Evolutionary conservation across 1,140 invertebrate genomes (phyloP).

Genomic region (Schlechtendalia chinensis): DNA sequence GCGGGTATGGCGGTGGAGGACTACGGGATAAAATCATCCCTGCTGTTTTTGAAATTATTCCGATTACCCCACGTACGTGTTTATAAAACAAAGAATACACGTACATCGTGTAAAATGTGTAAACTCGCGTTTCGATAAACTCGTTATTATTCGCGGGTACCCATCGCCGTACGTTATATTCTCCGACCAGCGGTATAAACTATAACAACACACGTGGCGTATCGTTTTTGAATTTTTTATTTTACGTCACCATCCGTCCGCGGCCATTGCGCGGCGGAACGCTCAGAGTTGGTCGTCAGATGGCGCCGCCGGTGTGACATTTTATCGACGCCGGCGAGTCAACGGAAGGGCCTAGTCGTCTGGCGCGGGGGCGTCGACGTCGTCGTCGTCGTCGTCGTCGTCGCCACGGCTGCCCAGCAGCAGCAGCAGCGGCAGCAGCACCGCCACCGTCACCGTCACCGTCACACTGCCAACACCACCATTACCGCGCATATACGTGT

Average conservation of each 20-base stretch:
- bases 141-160: not conserved
- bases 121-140: not conserved
- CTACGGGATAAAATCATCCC: not conserved
- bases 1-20: not conserved
- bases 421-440: not conserved
- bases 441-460: too few relatives aligned
- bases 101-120: not conserved
- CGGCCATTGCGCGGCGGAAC: constrained; percentile 5
- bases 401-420: not conserved
- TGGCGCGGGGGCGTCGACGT: constrained; percentile 46
- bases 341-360: constrained; percentile 33
- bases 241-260: too few relatives aligned
- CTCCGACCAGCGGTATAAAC: not conserved
- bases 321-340: constrained; percentile 46
- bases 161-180: not conserved
- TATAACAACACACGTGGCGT: not conserved
- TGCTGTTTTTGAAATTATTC: constrained; percentile 21
- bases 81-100: not conserved
- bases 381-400: not conserved
- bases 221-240: not conserved
- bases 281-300: constrained; percentile 43
- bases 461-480: not conserved
- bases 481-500: not conserved
- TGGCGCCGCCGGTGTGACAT: constrained; percentile 41
- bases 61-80: constrained; percentile 5